Base-by-base conservation (phyloP, 2,113 vertebrate species). In the Rhynchopsitta pachyrhyncha region DNA sequence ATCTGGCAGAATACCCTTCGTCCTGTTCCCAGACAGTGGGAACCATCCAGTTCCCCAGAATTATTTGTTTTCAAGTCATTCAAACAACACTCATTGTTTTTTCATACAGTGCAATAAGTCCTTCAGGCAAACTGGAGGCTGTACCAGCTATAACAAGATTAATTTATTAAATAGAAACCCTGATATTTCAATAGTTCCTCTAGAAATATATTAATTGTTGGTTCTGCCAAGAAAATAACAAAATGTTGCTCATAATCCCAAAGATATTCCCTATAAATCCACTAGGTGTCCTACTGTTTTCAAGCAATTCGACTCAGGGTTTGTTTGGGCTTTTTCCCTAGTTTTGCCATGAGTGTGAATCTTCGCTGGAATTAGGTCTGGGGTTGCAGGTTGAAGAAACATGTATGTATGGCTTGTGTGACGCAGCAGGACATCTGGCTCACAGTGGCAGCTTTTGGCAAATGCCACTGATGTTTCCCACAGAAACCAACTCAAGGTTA, bases 241-340 rank as follows among this genome's bases (percentile, higher is more conserved):
- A 73, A 89, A 89, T 57, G 44, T 71, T 92, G 57, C n/a, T 89
- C 25, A 59, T 69, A 29, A 73, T 77, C 66, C 75, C 64, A 60
- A 64, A 68, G 71, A 90, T 71, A 95, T 97, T 95, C 94, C 76
- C 59, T 17, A 10, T 47, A 33, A 96, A 95, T 88, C 96, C 96
- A 97, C 96, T 98, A 97, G 96, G 78, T 98, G 97, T 98, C 97
- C 97, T 93, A 82, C 95, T 92, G 89, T 96, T 97, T 97, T 95
- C 86, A 82, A 97, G 93, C 86, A 97, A 94, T 89, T 91, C 87
- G 82, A n/a, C 33, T 94, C 49, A 8, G 86, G 47, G 55, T 49
- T 86, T 3, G 39, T 76, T 95, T 64, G 87, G 76, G 44, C 5
- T 88, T 88, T 78, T 76, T 19, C 46, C 67, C 44, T 70, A 19